A percentile compares a stretch with the other conserved stretches of the same genome.
These are phyloP conservation scores for Columba livia DNA, from an alignment of 2,113 vertebrate species.

Conservation along the genomic window DNA sequence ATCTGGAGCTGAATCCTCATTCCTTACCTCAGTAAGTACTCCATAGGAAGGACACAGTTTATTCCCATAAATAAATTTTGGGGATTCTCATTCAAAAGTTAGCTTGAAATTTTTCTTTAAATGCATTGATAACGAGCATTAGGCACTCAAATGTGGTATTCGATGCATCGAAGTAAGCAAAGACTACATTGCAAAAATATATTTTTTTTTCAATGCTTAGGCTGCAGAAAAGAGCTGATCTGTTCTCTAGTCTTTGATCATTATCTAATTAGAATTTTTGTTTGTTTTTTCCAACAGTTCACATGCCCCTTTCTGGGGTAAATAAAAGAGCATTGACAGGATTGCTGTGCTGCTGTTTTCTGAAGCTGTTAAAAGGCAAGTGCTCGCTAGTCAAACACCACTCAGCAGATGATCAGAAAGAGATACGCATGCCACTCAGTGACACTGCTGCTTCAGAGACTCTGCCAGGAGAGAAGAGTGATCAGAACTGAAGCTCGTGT, in stretches of 20 bases:
- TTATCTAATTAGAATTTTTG: not conserved
- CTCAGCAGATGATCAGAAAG: constrained; percentile 7
- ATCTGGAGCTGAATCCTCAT: not conserved
- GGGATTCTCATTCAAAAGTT: not conserved
- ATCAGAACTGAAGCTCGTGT: not conserved
- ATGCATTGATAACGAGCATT: not conserved
- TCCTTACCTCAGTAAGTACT: not conserved
- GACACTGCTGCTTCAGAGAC: not conserved
- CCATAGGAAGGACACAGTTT: not conserved
- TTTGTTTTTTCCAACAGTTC: not conserved
- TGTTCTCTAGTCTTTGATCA: constrained; percentile 1
- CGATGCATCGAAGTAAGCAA: not conserved
- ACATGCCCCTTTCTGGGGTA: not conserved
- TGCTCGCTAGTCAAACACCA: not conserved
- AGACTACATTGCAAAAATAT: not conserved
- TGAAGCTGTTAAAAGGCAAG: not conserved
- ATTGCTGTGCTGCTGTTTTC: not conserved
- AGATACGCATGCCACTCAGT: accelerated
- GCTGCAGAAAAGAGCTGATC: not conserved
- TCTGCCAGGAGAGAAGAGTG: not conserved
- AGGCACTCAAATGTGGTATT: accelerated
- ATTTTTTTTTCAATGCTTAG: not conserved
- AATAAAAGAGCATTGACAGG: not conserved
- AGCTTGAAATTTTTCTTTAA: not conserved
- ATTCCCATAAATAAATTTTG: not conserved